These are phyloP conservation scores for Orientallactaga bullata DNA, from an alignment of 2,113 vertebrate genomes.

Conservation along the genomic window DNA sequence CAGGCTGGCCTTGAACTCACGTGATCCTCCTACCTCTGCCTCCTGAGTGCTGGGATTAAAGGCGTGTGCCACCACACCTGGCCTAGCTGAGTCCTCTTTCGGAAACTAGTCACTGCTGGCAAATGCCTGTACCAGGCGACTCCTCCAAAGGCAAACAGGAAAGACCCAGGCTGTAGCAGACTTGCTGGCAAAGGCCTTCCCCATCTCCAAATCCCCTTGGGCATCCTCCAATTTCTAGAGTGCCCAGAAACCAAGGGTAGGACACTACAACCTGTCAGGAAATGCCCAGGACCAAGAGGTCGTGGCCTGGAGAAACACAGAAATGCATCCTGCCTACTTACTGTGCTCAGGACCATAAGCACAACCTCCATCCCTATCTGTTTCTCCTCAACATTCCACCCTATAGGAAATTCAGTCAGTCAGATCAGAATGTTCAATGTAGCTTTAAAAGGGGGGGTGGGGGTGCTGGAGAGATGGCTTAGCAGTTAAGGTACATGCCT, in stretches of 20 bases:
- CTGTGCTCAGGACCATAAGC: background rate
- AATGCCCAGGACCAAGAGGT: background rate
- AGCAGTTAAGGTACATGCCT: too few relatives aligned
- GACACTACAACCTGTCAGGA: background rate
- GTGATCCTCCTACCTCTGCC: too few relatives aligned
- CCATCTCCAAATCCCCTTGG: background rate
- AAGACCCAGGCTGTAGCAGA: background rate
- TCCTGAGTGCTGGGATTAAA: too few relatives aligned
- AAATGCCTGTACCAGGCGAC: background rate
- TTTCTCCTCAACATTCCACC: background rate
- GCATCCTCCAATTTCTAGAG: background rate
- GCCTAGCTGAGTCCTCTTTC: too few relatives aligned
- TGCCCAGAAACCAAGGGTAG: background rate
- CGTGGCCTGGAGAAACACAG: background rate
- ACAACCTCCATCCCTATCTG: background rate
- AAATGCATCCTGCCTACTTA: background rate
- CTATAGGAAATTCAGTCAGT: background rate
- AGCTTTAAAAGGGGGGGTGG: too few relatives aligned
- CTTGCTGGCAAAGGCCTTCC: background rate
- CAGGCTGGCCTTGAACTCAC: too few relatives aligned
- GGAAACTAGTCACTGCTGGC: too few relatives aligned
- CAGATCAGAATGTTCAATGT: background rate
- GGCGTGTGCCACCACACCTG: too few relatives aligned
- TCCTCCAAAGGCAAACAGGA: background rate
- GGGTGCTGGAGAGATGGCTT: too few relatives aligned